A percentile compares a stretch with the other conserved stretches of the same genome.
These are phyloP conservation scores for Thecophora atra DNA, from an alignment of 2,888 invertebrate genomes.

Conservation along the genomic window DNA sequence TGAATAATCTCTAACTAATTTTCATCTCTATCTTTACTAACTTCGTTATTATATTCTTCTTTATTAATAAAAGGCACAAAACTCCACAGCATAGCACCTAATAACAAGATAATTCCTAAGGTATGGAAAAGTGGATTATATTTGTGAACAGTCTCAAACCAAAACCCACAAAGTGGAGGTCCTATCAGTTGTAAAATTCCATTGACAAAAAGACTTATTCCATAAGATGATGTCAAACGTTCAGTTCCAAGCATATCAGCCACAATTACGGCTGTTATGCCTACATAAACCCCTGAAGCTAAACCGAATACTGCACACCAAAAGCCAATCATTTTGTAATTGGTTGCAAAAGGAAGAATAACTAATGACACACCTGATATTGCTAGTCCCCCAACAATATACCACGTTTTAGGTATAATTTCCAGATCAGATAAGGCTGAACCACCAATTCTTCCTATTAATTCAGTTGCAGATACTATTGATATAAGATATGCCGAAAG, in stretches of 20 bases:
- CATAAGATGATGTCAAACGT: slow-evolving; percentile 84
- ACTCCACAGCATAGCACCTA: slow-evolving; percentile 79
- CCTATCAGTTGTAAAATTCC: slow-evolving; percentile 83
- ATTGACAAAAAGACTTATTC: slow-evolving; percentile 85
- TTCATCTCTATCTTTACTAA: too few species aligned
- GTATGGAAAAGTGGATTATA: slow-evolving; percentile 79
- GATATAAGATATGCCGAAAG: slow-evolving; percentile 79
- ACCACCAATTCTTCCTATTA: slow-evolving; percentile 85
- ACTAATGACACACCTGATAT: slow-evolving; percentile 80
- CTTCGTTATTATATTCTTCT: not conserved
- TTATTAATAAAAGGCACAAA: slow-evolving; percentile 76
- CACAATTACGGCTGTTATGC: slow-evolving; percentile 88
- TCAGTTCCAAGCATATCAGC: slow-evolving; percentile 87
- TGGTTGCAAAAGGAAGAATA: slow-evolving; percentile 74
- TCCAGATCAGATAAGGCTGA: slow-evolving; percentile 84
- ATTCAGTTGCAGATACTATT: slow-evolving; percentile 81
- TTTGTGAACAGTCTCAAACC: slow-evolving; percentile 73
- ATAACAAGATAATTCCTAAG: slow-evolving; percentile 76
- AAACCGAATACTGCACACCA: slow-evolving; percentile 83
- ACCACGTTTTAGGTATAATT: slow-evolving; percentile 81
- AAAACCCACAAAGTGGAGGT: slow-evolving; percentile 83
- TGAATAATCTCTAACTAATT: too few species aligned
- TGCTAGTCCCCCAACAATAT: slow-evolving; percentile 81
- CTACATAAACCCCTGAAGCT: slow-evolving; percentile 85
- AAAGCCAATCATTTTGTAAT: slow-evolving; percentile 73